phyloP scores from a whole-genome alignment of 2,888 invertebrate species.

The Anoncus sp. region DNA sequence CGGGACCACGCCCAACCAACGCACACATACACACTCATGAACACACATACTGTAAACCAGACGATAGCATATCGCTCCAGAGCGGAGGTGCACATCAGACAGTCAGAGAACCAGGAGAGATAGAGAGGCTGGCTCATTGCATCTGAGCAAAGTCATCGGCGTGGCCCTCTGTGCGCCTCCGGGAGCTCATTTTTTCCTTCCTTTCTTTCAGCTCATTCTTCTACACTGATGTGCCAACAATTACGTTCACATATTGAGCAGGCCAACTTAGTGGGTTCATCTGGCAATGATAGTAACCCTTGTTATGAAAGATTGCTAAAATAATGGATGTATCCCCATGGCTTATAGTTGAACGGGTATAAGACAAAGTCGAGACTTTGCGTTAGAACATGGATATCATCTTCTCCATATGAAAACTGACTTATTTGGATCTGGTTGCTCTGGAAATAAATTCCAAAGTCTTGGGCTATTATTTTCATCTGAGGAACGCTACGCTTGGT shows the following conservation, averaged over 20 bases:
- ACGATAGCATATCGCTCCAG: constrained; percentile 50
- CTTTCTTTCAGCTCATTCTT: constrained; percentile 34
- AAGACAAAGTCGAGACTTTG: too few relatives aligned
- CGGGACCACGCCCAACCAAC: constrained; percentile 82
- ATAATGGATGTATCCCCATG: too few relatives aligned
- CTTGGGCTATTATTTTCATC: too few relatives aligned
- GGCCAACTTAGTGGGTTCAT: too few relatives aligned
- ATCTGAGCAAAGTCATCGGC: constrained; percentile 60
- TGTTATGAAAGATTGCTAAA: too few relatives aligned
- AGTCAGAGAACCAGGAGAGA: constrained; percentile 19
- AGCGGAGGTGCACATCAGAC: constrained; percentile 31
- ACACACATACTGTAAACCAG: constrained; percentile 32
- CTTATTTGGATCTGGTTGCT: too few relatives aligned
- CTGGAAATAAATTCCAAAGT: too few relatives aligned
- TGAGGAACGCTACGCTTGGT: too few relatives aligned
- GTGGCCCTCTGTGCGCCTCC: constrained; percentile 48
- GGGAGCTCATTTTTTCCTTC: constrained; percentile 40
- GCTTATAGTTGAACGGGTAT: too few relatives aligned
- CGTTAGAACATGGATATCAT: too few relatives aligned
- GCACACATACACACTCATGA: constrained; percentile 73
- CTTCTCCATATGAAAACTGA: too few relatives aligned
- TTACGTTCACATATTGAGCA: not conserved
- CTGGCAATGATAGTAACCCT: too few relatives aligned
- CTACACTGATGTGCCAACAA: not conserved
- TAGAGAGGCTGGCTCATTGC: constrained; percentile 56